Conservation (phyloP, 2,797 vertebrate species). For the Lacerta agilis region DNA sequence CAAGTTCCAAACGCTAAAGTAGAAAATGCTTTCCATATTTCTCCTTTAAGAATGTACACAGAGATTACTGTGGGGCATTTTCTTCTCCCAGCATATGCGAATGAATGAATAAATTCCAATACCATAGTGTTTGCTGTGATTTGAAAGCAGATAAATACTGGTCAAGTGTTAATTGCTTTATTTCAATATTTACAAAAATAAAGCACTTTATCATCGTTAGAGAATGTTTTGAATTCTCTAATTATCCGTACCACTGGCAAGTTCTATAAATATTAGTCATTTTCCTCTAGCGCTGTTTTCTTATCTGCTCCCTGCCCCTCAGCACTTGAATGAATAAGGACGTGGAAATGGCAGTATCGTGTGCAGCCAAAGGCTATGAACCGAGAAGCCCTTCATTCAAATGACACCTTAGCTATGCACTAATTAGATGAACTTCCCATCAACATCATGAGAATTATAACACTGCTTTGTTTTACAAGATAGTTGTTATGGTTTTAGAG, state of each 20-base stretch:
- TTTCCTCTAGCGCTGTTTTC: constrained; percentile 66
- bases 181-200: constrained; percentile 79
- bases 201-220: constrained; percentile 72
- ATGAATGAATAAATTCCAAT: constrained; percentile 46
- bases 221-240: constrained; percentile 64
- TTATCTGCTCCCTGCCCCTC: constrained; percentile 48
- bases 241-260: constrained; percentile 65
- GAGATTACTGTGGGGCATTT: constrained; percentile 17
- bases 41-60: background rate
- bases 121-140: constrained; percentile 54
- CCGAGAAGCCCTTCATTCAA: background rate
- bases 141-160: constrained; percentile 73
- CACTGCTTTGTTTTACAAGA: background rate
- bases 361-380: background rate
- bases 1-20: background rate
- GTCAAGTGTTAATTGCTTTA: constrained; percentile 70
- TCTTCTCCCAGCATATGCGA: constrained; percentile 37
- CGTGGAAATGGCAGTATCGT: background rate
- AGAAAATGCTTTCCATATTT: constrained; percentile 21
- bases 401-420: background rate
- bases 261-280: constrained; percentile 71
- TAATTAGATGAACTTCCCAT: background rate
- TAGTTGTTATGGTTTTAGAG: background rate
- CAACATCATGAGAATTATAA: background rate
- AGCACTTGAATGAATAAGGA: constrained; percentile 53